A percentile compares a stretch with the other conserved stretches of the same genome.
These are phyloP conservation scores for Platypus cylindrus DNA, from an alignment of 2,888 invertebrate genomes.

Conservation along the genomic window DNA sequence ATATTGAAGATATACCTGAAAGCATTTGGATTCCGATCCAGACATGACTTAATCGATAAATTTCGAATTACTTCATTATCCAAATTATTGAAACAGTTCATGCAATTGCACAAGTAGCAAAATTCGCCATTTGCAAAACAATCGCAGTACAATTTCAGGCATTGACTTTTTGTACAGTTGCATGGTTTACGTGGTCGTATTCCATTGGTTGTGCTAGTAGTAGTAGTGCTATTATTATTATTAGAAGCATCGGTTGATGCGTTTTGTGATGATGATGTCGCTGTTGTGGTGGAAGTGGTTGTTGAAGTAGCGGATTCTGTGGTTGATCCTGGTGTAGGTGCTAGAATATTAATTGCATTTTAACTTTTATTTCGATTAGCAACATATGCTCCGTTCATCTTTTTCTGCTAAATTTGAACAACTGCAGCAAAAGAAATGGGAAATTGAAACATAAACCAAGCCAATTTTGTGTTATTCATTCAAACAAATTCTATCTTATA, in stretches of 20 bases:
- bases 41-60: conserved; percentile 81
- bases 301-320: too few relatives aligned
- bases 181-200: conserved; percentile 81
- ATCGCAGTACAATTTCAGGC: conserved; percentile 96
- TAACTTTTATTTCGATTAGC: too few relatives aligned
- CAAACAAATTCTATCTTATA: too few relatives aligned
- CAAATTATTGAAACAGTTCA: conserved; percentile 92
- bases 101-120: conserved; percentile 95
- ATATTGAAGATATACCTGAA: conserved; percentile 41
- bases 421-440: too few relatives aligned
- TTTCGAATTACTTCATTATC: conserved; percentile 90
- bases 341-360: too few relatives aligned
- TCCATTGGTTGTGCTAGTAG: conserved; percentile 25
- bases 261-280: conserved; percentile 2
- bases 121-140: conserved; percentile 99
- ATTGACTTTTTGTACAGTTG: conserved; percentile 98
- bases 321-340: too few relatives aligned
- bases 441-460: too few relatives aligned
- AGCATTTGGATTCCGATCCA: conserved; percentile 95
- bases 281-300: conserved; percentile 3
- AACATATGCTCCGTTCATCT: too few relatives aligned
- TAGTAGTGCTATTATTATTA: conserved; percentile 5
- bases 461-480: too few relatives aligned
- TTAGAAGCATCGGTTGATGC: conserved; percentile 2
- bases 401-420: too few relatives aligned